Conservation (phyloP, 1,140 invertebrate genomes). For the Epicauta chinensis region DNA sequence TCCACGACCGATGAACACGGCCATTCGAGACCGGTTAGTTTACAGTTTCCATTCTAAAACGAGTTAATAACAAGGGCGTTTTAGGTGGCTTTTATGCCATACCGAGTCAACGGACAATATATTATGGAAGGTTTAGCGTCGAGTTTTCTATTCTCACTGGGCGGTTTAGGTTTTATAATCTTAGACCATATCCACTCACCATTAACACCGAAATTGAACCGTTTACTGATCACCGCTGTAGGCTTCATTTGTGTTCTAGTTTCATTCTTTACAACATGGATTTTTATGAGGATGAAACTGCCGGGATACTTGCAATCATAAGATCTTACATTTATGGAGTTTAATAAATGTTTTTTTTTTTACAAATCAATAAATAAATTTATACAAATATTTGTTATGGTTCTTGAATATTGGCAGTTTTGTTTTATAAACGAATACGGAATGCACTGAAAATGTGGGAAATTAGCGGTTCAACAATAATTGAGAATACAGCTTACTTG, state of each 20-base stretch:
- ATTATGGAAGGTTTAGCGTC: slow-evolving; percentile 98
- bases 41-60: slow-evolving; percentile 2
- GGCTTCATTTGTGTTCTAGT: slow-evolving; percentile 91
- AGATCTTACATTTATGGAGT: neutral
- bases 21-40: slow-evolving; percentile 79
- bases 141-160: slow-evolving; percentile 93
- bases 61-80: slow-evolving; percentile 12
- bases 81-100: slow-evolving; percentile 96
- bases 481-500: slow-evolving; percentile 50
- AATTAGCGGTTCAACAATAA: neutral
- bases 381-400: slow-evolving; percentile 11
- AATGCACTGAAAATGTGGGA: slow-evolving; percentile 26
- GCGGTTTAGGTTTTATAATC: slow-evolving; percentile 94
- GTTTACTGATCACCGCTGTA: slow-evolving; percentile 84
- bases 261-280: slow-evolving; percentile 94
- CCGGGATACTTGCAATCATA: slow-evolving; percentile 67
- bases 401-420: neutral
- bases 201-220: slow-evolving; percentile 85
- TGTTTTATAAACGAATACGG: slow-evolving; percentile 28
- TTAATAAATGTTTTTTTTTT: slow-evolving; percentile 6
- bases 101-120: slow-evolving; percentile 96
- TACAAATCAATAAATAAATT: slow-evolving; percentile 18
- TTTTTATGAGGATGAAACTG: slow-evolving; percentile 99
- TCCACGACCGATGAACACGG: slow-evolving; percentile 96
- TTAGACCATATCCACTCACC: slow-evolving; percentile 91